A percentile compares a stretch with the other conserved stretches of the same genome.
phyloP scores from a whole-genome alignment of 1,140 invertebrate species.

The Drosophila mojavensis region DNA sequence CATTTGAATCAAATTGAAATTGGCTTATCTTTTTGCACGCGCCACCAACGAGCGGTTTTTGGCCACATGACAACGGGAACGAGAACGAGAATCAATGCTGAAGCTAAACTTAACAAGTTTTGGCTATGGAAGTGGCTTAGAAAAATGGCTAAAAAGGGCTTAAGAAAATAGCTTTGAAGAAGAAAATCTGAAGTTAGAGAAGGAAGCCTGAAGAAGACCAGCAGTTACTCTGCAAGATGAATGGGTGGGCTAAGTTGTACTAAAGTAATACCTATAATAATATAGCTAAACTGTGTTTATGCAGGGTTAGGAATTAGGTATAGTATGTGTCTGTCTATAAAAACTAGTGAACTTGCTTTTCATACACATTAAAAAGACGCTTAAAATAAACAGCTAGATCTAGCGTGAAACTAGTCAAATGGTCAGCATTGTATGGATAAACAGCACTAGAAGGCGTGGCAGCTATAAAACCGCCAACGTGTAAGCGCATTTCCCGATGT shows the following conservation, averaged over 20 bases:
- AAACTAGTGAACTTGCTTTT: too few relatives aligned
- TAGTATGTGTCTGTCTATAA: too few relatives aligned
- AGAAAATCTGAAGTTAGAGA: too few relatives aligned
- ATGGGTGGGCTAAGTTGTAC: too few relatives aligned
- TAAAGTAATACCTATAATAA: too few relatives aligned
- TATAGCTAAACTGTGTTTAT: not conserved
- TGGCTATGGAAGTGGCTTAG: not conserved
- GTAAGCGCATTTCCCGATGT: slow-evolving; percentile 46
- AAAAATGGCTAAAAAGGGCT: too few relatives aligned
- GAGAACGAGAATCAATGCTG: slow-evolving; percentile 2
- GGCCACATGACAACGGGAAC: slow-evolving; percentile 6
- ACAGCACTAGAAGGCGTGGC: not conserved
- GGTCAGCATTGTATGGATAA: not conserved
- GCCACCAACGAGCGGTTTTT: slow-evolving; percentile 61
- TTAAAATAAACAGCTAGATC: not conserved
- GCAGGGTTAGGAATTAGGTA: too few relatives aligned
- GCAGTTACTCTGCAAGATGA: too few relatives aligned
- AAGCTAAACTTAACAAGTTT: not conserved
- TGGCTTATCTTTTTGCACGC: slow-evolving; percentile 75
- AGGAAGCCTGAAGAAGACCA: too few relatives aligned
- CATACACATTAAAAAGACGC: too few relatives aligned
- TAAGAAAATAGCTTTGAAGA: too few relatives aligned
- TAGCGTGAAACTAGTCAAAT: not conserved
- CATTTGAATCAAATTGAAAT: slow-evolving; percentile 79
- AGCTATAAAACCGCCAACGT: slow-evolving; percentile 47